Evolutionary conservation across 2,113 vertebrate genomes (phyloP), one percentile per base, ranked within the genome.

Genomic region (Argyrosomus japonicus): DNA sequence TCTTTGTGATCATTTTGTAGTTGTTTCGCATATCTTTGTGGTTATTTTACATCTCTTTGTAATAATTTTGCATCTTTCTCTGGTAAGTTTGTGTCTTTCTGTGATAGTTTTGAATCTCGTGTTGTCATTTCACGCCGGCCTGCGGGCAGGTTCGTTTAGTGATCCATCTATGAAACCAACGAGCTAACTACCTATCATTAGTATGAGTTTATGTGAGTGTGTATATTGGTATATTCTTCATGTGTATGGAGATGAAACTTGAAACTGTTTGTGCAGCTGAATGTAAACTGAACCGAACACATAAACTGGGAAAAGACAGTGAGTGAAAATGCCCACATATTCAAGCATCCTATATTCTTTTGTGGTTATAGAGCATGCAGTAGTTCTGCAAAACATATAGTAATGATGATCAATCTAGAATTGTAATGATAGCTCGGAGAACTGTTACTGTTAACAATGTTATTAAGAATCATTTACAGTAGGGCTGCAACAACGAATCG

Each of bases 391-490:
- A 61, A 18, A 29, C 17, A 32, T 32, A 3, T 9, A 3, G 6
- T 32, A 61, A 61, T 61, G 19, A 61, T 10, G 15, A 32, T 32
- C 3, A 19, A 47, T 23, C 3, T 25, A n/a, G 51, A 6, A 14
- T 4, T 75, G 45, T 29, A 12, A 62, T 50, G 17, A 61, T 50
- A 74, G 36, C 17, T 2, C 25, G 17, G 14, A 61, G 15, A 32
- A 48, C 47, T n/a, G 10, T 12, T 56, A 23, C 32, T 32, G 32
- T 32, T 32, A 9, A 56, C 1, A 29, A 29, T 50, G 54, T 25
- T 78, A 25, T 50, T 36, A 25, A 50, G 21, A 78, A 57, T 17
- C 4, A 68, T 7, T 71, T 27, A 47, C 48, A 61, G n/a, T n/a
- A n/a, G n/a, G n/a, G n/a, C n/a, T n/a, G n/a, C n/a, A n/a, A n/a